Base-by-base conservation (phyloP, 53 echinoderm and acorn worm species). In the Stichopus horrens region DNA sequence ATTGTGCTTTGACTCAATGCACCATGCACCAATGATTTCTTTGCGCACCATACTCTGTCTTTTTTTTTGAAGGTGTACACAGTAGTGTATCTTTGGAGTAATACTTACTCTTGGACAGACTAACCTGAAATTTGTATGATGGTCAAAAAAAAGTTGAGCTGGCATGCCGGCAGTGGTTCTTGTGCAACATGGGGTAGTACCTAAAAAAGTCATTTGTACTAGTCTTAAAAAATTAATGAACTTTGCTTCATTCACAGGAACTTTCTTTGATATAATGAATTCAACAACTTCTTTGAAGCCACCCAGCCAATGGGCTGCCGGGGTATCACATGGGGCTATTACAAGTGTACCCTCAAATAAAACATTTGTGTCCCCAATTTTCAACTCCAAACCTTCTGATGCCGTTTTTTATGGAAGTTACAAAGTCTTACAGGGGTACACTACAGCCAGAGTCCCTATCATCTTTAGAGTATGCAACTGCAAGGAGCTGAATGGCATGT, bases 231-330 rank as follows among this genome's bases (percentile, higher is more conserved):
- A 92, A 54, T 90, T 90, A 13, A 55, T 23, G 92, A 92, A 94
- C 74, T 92, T 92, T 55, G 20, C 14, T 14, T 94, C 83, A 79
- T 55, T 66, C 54, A 65, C 73, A 21, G 94, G 88, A 74, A 94
- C 84, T 55, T 80, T 86, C 13, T 86, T 63, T 23, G 90, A 86
- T 65, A 92, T 16, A 77, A 94, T 91, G 58, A 87, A 86, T 4
- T 78, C 83, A 5, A 94, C 94, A 82, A 92, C 94, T 74, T 94
- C 92, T 79, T 94, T 94, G 67, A 95, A 94, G 16, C 91, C 91
- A 5, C 91, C 95, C 63, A 95, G 74, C 93, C 93, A 95, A 7
- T 93, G 75, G 52, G 93, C 86, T 90, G 93, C 95, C 73, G 85
- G 93, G 55, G 93, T 95, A 55, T 95, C 93, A 88, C 91, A 89